Conservation (phyloP, 1,140 invertebrate genomes). For the Drosophila pectinifera region DNA sequence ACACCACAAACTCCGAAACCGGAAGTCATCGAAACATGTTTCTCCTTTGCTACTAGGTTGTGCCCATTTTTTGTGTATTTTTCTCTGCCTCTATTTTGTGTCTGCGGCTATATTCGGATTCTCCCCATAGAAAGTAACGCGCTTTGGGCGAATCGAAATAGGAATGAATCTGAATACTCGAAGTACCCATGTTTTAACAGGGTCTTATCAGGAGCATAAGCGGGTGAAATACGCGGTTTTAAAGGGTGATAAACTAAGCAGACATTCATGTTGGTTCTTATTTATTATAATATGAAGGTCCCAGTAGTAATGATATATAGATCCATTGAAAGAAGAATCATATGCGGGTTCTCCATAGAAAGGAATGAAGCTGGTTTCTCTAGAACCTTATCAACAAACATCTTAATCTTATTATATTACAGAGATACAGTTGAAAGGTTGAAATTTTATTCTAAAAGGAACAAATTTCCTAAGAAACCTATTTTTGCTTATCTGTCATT, state of each 20-base stretch:
- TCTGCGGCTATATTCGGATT: conserved; percentile 2
- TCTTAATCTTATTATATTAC: no score
- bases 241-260: background rate
- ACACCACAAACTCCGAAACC: conserved; percentile 48
- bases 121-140: conserved; percentile 17
- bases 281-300: no score
- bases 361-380: background rate
- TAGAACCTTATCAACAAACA: no score
- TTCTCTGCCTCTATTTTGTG: background rate
- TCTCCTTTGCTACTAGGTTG: conserved; percentile 22
- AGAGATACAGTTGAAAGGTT: no score
- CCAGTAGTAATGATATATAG: background rate
- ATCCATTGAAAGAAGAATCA: background rate
- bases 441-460: no score
- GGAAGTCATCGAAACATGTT: conserved; percentile 53
- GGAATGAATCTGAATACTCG: background rate
- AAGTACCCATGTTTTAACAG: background rate
- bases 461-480: no score
- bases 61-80: conserved; percentile 14
- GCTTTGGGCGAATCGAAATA: conserved; percentile 25
- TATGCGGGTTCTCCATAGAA: background rate
- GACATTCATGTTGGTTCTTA: background rate
- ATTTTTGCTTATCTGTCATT: no score
- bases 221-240: background rate
- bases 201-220: background rate